Percentiles rank a stretch among this genome's conserved stretches.
Evolutionary conservation across 92 coral and sea anemone species (phyloP).

Genomic region (Umimayanthus chanpuru): DNA sequence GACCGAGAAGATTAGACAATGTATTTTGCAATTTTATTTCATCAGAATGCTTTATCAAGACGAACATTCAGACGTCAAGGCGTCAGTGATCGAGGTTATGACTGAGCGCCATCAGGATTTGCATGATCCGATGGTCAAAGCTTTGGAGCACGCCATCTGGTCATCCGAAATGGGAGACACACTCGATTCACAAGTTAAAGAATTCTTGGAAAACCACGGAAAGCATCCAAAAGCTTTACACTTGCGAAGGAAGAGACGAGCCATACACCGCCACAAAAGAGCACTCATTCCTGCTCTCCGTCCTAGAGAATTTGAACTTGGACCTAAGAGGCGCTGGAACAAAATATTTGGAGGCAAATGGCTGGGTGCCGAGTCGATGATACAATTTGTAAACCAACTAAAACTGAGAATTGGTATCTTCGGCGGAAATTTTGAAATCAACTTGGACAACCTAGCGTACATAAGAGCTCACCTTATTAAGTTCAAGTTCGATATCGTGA

Average conservation of each 20-base stretch:
- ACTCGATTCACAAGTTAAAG: slow-evolving; percentile 79
- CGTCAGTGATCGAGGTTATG: slow-evolving; percentile 87
- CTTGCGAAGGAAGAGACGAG: slow-evolving; percentile 71
- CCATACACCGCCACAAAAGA: slow-evolving; percentile 80
- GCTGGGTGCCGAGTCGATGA: slow-evolving; percentile 80
- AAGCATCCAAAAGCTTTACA: slow-evolving; percentile 76
- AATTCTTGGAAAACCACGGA: slow-evolving; percentile 88
- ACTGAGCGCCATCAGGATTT: slow-evolving; percentile 83
- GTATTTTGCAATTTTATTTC: background rate
- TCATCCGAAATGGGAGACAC: slow-evolving; percentile 74
- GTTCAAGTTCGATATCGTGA: slow-evolving; percentile 78
- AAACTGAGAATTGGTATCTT: slow-evolving; percentile 87
- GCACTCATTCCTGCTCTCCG: slow-evolving; percentile 89
- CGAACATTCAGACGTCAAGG: slow-evolving; percentile 87
- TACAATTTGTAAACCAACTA: slow-evolving; percentile 85
- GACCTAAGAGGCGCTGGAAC: slow-evolving; percentile 79
- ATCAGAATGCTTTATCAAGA: slow-evolving; percentile 62
- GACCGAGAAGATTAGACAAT: background rate
- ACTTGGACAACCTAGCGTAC: slow-evolving; percentile 80
- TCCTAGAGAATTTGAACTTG: slow-evolving; percentile 87
- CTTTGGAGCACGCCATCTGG: slow-evolving; percentile 89
- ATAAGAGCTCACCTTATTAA: slow-evolving; percentile 78
- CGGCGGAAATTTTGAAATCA: slow-evolving; percentile 90
- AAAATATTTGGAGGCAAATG: slow-evolving; percentile 85
- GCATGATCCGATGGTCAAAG: slow-evolving; percentile 66